Evolutionary conservation across 1,140 invertebrate species (phyloP), one percentile per base, ranked within the genome.

Genomic region (Zaprionus africanus): DNA sequence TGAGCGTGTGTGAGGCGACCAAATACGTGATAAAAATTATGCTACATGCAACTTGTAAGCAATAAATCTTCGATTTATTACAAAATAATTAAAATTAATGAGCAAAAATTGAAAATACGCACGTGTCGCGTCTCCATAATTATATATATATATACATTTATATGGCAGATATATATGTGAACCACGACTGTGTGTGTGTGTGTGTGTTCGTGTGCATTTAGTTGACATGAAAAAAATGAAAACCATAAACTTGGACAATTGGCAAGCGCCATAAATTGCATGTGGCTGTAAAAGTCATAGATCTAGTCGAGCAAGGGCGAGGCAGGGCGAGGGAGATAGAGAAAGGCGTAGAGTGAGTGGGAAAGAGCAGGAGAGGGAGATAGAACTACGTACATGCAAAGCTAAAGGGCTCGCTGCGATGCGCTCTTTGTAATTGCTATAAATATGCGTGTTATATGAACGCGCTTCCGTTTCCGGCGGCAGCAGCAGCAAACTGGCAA

Each of bases 61-160:
- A 84, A 90, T 88, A 90, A 88, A 88, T 88, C 85, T 88, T 90
- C 76, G 78, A 88, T 88, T 88, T 88, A 88, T 88, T 88, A 81
- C 85, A 90, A 85, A 88, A 88, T 90, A 88, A 88, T 88, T 88
- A 88, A 88, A 88, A 88, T 88, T 88, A 88, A 88, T 88, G 85
- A 88, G 85, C 69, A 76, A 85, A 78, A 85, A 88, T 88, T 90
- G 81, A 90, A 88, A 88, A 88, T 84, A 76, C 79, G 78, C 83
- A 87, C 83, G 84, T 88, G 74, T 85, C 53, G 54, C 36, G 24
- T 38, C 19, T 19, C 53, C 34, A 64, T 71, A 65, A 76, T 70
- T 70, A 76, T 71, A 46, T 54, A 34, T 51, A 38, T 36, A 19
- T 19, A 46, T 38, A 12, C 22, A 41, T 62, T 4, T 58, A 36